phyloP scores from a whole-genome alignment of 2,888 invertebrate genomes.

The Synergus laeviventris region DNA sequence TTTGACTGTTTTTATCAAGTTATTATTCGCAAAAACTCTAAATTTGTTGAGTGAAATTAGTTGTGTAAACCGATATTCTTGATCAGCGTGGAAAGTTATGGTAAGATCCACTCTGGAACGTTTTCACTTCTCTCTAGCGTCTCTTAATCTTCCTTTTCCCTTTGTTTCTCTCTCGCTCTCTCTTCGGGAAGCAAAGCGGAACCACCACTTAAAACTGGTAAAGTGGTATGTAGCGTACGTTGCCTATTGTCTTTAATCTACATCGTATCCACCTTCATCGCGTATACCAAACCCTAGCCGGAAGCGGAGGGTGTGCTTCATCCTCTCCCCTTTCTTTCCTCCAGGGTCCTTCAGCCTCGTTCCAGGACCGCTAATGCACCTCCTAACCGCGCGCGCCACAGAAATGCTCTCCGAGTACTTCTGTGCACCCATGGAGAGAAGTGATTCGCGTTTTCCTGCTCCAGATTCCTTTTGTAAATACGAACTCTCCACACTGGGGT shows the following conservation, averaged over 20 bases:
- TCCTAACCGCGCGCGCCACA: conserved; percentile 24
- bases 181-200: conserved; percentile 25
- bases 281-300: conserved; percentile 16
- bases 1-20: background rate
- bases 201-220: conserved; percentile 40
- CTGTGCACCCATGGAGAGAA: conserved; percentile 31
- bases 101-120: conserved; percentile 1
- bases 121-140: conserved; percentile 18
- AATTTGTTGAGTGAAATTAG: background rate
- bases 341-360: conserved; percentile 35
- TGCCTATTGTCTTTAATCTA: conserved; percentile 40
- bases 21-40: background rate
- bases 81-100: background rate
- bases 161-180: background rate
- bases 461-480: conserved; percentile 38
- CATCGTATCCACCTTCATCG: conserved; percentile 37
- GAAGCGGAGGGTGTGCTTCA: conserved; percentile 13
- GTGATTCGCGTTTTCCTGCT: conserved; percentile 35
- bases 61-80: conserved; percentile 1
- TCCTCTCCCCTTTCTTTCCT: conserved; percentile 24
- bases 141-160: background rate
- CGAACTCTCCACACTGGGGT: conserved; percentile 12
- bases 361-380: conserved; percentile 35
- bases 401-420: conserved; percentile 32
- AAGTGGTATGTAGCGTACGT: conserved; percentile 40